A percentile compares a stretch with the other conserved stretches of the same genome.
Evolutionary conservation across 2,113 vertebrate species (phyloP).

Genomic region (Lophura nycthemera): DNA sequence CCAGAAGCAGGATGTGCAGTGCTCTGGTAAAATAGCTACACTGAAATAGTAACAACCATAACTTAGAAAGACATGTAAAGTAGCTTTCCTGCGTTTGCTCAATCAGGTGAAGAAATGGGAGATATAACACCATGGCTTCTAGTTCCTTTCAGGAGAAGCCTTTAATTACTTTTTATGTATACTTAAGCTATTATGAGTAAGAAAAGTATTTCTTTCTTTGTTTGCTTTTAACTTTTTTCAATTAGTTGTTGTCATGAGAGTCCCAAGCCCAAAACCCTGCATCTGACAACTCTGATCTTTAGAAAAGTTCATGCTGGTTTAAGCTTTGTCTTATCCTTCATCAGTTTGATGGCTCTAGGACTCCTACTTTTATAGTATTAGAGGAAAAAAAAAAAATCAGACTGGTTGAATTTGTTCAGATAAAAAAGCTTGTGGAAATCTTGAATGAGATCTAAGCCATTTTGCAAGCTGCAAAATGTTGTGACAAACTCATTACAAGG

Average conservation of each 20-base stretch:
- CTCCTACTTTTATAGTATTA: background rate
- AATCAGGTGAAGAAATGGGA: conserved; percentile 21
- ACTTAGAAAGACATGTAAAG: background rate
- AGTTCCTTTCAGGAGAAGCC: conserved; percentile 19
- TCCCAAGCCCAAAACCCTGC: background rate
- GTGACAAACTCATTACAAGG: background rate
- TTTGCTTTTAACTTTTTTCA: conserved; percentile 56
- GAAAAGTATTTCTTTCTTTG: conserved; percentile 19
- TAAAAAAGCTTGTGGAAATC: background rate
- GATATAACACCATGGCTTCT: conserved; percentile 7
- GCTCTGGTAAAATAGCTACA: background rate
- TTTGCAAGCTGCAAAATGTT: background rate
- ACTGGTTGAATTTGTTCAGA: background rate
- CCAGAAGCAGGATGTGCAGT: background rate
- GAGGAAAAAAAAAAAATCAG: background rate
- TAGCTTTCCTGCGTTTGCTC: conserved; percentile 9
- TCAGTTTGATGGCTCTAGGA: background rate
- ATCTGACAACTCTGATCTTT: conserved; percentile 57
- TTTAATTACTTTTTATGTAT: conserved; percentile 51
- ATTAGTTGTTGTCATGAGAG: conserved; percentile 31
- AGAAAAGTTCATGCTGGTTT: background rate
- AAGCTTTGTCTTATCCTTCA: background rate
- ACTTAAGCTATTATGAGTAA: conserved; percentile 50
- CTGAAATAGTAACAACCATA: background rate
- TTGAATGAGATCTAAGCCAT: background rate